Base-by-base conservation (phyloP, 2,113 vertebrate species). In the Lipophrys pholis region DNA sequence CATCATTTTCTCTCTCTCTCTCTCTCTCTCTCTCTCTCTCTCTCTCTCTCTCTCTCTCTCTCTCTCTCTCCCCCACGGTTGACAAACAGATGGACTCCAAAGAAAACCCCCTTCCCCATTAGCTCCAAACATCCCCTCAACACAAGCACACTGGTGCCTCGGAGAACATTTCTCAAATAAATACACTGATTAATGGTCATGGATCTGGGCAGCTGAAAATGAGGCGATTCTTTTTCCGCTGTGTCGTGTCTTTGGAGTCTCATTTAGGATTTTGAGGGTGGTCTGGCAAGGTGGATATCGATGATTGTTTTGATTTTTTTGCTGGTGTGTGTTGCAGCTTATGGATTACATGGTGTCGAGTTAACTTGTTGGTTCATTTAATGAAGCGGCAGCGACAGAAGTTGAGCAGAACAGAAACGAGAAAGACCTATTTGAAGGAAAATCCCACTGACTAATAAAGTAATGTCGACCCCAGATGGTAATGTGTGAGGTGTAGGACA, bases 71-170 rank as follows among this genome's bases (percentile, higher is more conserved):
- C 15, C 14, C 5, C 46, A 52, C 62, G 73, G 69, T 73, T 88
- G 86, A 88, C 82, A 81, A 87, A 89, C 84, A 85, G 62, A 88
- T 71, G 87, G 76, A 76, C 73, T 38, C 50, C 68, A 66, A 66
- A 65, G 64, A 60, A 40, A 63, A 43, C 68, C 21, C 49, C 82
- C 59, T n/a, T 30, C 21, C 21, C 63, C 60, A 73, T 83, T 59
- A 70, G 50, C 82, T 62, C 56, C 6, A 2, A 69, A 43, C 42
- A 39, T 63, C 73, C 67, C 50, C 69, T 30, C 21, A 30, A 30
- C 21, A 30, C 10, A 35, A 72, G 58, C 54, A 12, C 9, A 3
- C 36, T 7, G 50, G 51, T 54, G 54, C 61, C 73, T 46, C 11
- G 0, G 58, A 63, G 71, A 53, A 51, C 52, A 65, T 72, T 85